Percentiles rank a stretch among this genome's conserved stretches.
Conservation (phyloP, 2,888 invertebrate species). For the Tetanocera ferruginea region DNA sequence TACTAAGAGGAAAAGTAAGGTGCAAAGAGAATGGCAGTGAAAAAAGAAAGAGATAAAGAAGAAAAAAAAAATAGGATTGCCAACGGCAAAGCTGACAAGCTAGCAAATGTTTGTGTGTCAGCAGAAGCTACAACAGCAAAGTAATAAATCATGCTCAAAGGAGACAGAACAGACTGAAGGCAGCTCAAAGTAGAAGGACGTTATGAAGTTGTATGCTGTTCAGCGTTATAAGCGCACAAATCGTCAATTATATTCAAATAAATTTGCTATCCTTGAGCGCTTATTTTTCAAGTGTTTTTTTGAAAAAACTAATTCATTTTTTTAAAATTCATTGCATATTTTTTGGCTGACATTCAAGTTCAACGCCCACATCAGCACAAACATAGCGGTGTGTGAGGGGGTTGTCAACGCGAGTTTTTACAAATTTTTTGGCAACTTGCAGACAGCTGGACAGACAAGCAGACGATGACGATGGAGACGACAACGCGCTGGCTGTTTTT, state of each 20-base stretch:
- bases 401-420: conserved; percentile 20
- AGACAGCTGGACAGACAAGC: conserved; percentile 30
- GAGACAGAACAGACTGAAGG: not conserved
- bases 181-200: not conserved
- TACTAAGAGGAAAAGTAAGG: not conserved
- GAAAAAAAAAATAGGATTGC: not conserved
- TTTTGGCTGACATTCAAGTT: conserved; percentile 48
- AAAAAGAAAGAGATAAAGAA: not conserved
- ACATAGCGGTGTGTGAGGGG: not conserved
- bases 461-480: conserved; percentile 11
- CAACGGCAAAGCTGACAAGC: no score
- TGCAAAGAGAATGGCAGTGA: not conserved
- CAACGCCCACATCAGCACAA: conserved; percentile 36
- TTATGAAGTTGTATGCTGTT: not conserved
- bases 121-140: not conserved
- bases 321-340: conserved; percentile 21
- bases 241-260: no score
- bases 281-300: no score
- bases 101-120: not conserved
- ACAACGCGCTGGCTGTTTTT: conserved; percentile 4
- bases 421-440: conserved; percentile 47
- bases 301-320: no score
- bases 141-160: not conserved
- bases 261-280: no score
- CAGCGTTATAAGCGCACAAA: not conserved